Base-by-base conservation (phyloP, 2,888 invertebrate genomes). In the Chrysopilus asiliformis region DNA sequence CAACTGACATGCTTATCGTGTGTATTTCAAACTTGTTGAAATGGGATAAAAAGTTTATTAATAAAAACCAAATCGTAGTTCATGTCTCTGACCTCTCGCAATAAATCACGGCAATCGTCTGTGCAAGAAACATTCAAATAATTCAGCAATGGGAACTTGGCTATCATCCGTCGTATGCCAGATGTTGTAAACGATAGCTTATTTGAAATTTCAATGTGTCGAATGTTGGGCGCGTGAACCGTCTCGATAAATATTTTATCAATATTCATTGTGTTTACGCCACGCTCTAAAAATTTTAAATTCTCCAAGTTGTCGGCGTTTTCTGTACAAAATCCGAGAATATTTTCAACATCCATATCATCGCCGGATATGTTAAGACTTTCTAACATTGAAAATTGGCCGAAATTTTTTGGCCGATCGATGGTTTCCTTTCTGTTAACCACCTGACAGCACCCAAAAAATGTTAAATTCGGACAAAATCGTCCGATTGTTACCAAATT, bases 11-110 rank as follows among this genome's bases (percentile, higher is more conserved):
- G n/a, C n/a, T n/a, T n/a, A n/a, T n/a, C n/a, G n/a, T n/a, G n/a
- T n/a, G n/a, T n/a, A n/a, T n/a, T 12, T 32, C 12, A 19, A 4
- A 28, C 9, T 16, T 27, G 28, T 31, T 38, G 32, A 35, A 39
- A 42, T 29, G 42, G 38, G 29, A 42, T 42, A 19, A 37, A 32
- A 19, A 26, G 20, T 33, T 42, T 42, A 39, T 44, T 44, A 14
- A 44, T 39, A 38, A 42, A 44, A 7, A 40, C 41, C 31, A 44
- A 36, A 38, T 44, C 44, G 18, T 44, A 44, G 27, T 44, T 44
- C 29, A 39, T 37, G 2, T 39, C 36, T 14, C 24, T 39, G 15
- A 44, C 34, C 32, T 44, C 44, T 24, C 34, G 32, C 25, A 40
- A 25, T 24, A 44, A 16, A 19, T 24, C 22, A 7, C 15, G 28